A percentile compares a stretch with the other conserved stretches of the same genome.
These are phyloP conservation scores for Pimephales promelas DNA, from an alignment of 2,113 vertebrate genomes.

Conservation along the genomic window DNA sequence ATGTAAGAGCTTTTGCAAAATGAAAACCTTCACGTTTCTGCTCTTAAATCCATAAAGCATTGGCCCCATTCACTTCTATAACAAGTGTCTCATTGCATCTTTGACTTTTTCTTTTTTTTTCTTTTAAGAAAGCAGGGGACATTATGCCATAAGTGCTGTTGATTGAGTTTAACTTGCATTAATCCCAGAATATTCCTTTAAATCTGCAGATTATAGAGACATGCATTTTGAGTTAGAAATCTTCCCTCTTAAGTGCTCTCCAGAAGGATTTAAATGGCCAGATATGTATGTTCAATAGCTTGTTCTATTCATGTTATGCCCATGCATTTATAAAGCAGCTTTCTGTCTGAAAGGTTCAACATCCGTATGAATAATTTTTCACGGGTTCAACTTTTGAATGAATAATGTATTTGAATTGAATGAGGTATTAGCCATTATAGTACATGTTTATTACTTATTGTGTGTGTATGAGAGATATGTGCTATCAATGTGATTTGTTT, in stretches of 20 bases:
- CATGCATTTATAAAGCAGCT: conserved; percentile 30
- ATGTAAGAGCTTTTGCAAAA: neutral
- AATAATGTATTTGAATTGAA: conserved; percentile 46
- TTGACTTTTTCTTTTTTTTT: neutral
- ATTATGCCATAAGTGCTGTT: neutral
- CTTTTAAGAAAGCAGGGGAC: neutral
- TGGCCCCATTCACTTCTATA: neutral
- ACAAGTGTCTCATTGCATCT: neutral
- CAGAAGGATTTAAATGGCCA: neutral
- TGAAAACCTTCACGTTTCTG: neutral
- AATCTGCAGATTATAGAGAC: conserved; percentile 1
- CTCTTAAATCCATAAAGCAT: neutral
- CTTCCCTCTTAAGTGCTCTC: neutral
- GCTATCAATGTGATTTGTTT: conserved; percentile 49
- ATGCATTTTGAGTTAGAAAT: neutral
- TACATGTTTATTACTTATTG: conserved; percentile 41
- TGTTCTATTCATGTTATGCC: conserved; percentile 25
- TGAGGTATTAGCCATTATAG: conserved; percentile 39
- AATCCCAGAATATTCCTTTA: neutral
- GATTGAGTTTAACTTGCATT: neutral
- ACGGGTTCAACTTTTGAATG: conserved; percentile 34
- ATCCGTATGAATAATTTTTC: conserved; percentile 19
- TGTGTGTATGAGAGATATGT: conserved; percentile 41
- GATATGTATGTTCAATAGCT: conserved; percentile 9
- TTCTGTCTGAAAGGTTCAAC: neutral